Percentiles rank a stretch among this genome's conserved stretches.
phyloP scores from a whole-genome alignment of 2,888 invertebrate species.

The Oscheius sp. region DNA sequence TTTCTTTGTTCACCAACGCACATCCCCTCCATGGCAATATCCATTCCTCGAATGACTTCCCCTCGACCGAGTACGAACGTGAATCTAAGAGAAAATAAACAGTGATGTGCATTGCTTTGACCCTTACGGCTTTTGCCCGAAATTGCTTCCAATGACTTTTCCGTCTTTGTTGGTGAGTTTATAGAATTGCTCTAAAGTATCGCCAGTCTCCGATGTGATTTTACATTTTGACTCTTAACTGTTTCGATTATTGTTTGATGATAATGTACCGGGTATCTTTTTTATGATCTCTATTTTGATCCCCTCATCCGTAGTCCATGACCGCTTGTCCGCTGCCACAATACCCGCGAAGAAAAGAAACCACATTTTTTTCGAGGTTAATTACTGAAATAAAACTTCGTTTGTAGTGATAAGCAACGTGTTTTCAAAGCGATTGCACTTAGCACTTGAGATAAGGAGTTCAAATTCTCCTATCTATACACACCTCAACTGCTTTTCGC shows the following conservation, averaged over 20 bases:
- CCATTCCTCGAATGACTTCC: slow-evolving; percentile 67
- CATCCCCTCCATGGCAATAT: slow-evolving; percentile 62
- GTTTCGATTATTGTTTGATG: neutral
- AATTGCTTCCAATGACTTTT: slow-evolving; percentile 67
- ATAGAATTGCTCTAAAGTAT: slow-evolving; percentile 67
- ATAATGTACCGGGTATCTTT: slow-evolving; percentile 60
- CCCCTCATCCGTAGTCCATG: slow-evolving; percentile 68
- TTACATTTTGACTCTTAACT: slow-evolving; percentile 64
- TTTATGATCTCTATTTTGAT: slow-evolving; percentile 69
- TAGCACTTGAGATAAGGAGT: neutral
- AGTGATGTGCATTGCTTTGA: too few species aligned
- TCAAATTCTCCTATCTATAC: neutral
- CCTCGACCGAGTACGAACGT: slow-evolving; percentile 63
- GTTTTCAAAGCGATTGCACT: neutral
- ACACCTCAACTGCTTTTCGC: too few species aligned
- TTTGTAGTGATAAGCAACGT: neutral
- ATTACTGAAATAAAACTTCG: slow-evolving; percentile 20
- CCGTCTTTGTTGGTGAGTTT: slow-evolving; percentile 66
- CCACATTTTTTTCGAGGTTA: slow-evolving; percentile 18
- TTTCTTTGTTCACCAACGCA: slow-evolving; percentile 66
- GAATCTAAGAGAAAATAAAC: slow-evolving; percentile 59
- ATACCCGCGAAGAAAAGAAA: slow-evolving; percentile 9
- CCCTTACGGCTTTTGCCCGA: slow-evolving; percentile 63
- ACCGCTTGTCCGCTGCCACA: slow-evolving; percentile 44
- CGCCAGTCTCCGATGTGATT: slow-evolving; percentile 62